These are phyloP conservation scores for Pseudolycoriella hygida DNA, from an alignment of 2,888 invertebrate genomes.

Conservation along the genomic window DNA sequence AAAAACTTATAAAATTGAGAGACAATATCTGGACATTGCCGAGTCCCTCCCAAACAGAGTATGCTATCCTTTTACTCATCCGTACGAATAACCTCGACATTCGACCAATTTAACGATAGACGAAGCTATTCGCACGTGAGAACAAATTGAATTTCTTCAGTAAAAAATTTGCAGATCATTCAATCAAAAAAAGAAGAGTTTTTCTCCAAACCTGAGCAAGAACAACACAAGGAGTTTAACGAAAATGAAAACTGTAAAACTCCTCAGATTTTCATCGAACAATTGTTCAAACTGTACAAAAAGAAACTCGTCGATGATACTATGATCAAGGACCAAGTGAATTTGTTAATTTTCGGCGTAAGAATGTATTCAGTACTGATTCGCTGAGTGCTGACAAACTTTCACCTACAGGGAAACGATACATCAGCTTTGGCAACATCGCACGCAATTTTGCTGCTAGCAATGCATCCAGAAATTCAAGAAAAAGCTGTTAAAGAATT, in stretches of 20 bases:
- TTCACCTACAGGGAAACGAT: conserved; percentile 1
- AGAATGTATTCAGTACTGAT: no score
- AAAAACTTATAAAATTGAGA: conserved; percentile 1
- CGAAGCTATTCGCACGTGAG: no score
- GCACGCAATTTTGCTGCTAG: conserved; percentile 2
- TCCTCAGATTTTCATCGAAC: conserved; percentile 5
- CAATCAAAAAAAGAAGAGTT: no score
- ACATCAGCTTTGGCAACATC: conserved; percentile 4
- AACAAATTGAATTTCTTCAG: no score
- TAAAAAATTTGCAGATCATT: no score
- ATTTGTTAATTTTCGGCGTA: conserved; percentile 4
- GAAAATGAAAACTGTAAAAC: background rate
- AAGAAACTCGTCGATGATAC: background rate
- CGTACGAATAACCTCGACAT: no score
- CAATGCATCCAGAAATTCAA: conserved; percentile 6
- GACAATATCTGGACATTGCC: background rate
- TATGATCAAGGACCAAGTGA: conserved; percentile 4
- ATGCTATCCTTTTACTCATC: no score
- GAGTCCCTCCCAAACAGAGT: background rate
- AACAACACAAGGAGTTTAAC: background rate
- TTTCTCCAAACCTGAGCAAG: background rate
- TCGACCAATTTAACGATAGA: no score
- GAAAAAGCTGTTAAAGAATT: conserved; percentile 3
- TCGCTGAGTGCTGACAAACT: no score
- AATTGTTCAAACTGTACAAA: background rate